These are phyloP conservation scores for Alouatta caraya DNA, from an alignment of 2,797 vertebrate genomes.

Conservation along the genomic window DNA sequence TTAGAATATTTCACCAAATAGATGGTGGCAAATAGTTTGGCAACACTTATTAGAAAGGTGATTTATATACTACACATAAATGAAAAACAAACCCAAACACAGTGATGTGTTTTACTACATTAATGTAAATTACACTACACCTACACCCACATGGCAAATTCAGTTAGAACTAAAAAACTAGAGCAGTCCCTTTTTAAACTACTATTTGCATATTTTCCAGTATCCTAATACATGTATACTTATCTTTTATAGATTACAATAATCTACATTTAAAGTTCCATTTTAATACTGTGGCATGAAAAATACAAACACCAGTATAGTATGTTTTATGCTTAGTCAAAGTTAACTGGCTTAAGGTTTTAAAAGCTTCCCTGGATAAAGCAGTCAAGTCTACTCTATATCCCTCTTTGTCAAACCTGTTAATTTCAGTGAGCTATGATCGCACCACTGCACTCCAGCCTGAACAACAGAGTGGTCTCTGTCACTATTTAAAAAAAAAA, in stretches of 20 bases:
- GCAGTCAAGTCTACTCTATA: background rate
- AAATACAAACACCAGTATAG: background rate
- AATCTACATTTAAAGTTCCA: background rate
- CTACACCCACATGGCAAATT: slow-evolving; percentile 27
- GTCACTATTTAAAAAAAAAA: background rate
- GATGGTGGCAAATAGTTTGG: background rate
- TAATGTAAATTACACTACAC: slow-evolving; percentile 43
- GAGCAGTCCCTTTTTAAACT: background rate
- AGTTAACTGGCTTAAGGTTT: background rate
- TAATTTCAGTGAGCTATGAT: background rate
- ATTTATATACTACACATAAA: slow-evolving; percentile 1
- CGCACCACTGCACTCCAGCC: background rate
- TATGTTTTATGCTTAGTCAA: background rate
- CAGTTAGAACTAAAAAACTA: slow-evolving; percentile 43
- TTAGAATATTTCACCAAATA: slow-evolving; percentile 29
- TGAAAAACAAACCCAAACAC: slow-evolving; percentile 37
- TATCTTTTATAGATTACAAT: background rate
- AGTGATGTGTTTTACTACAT: slow-evolving; percentile 11
- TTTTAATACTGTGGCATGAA: slow-evolving; percentile 2
- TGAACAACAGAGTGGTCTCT: background rate
- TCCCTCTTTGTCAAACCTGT: background rate
- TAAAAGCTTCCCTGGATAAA: background rate
- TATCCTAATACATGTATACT: background rate
- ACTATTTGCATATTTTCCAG: slow-evolving; percentile 7
- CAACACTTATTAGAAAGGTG: slow-evolving; percentile 26